Base-by-base conservation (phyloP, 2,888 invertebrate genomes). In the Chalcis sispes region DNA sequence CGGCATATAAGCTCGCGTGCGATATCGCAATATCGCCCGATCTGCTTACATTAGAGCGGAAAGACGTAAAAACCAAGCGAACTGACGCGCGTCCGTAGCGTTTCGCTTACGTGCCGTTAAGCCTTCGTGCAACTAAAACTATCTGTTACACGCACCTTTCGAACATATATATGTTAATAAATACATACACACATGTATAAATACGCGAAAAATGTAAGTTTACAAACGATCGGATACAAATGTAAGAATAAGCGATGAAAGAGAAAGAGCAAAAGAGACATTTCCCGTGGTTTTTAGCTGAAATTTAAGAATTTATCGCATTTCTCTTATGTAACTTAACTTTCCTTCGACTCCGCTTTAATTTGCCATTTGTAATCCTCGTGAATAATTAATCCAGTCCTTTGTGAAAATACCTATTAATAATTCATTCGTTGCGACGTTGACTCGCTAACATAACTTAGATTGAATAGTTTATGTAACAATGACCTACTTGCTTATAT, bases 1-100 rank as follows among this genome's bases (percentile, higher is more conserved):
- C 58, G 27, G 18, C 62, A n/a, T 23, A n/a, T 27, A 29, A 25
- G 50, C 32, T 58, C 25, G 69, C 59, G 69, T 69, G 69, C 69
- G 58, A 69, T 46, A 56, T 48, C 46, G 48, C 69, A 48, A 69
- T 69, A 58, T 59, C 32, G 48, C 46, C n/a, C 69, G 59, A 69
- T 69, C 59, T 48, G 32, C 1, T 42, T 7, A 7, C 5, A 7
- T 32, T 58, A 29, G 15, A 18, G 42, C 25, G 40, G 15, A 2
- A 32, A 66, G 36, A 54, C 36, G 52, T 23, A n/a, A 25, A 32
- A 20, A 40, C 42, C 27, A 2, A 61, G 61, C n/a, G 40, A 36
- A 13, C 8, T 10, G 13, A 32, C 40, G 56, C 48, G 15, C 23
- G 59, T n/a, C 32, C 32, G 69, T 58, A 48, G 23, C 29, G 48